Conservation (phyloP, 2,113 vertebrate species). For the Macquaria ambigua region DNA sequence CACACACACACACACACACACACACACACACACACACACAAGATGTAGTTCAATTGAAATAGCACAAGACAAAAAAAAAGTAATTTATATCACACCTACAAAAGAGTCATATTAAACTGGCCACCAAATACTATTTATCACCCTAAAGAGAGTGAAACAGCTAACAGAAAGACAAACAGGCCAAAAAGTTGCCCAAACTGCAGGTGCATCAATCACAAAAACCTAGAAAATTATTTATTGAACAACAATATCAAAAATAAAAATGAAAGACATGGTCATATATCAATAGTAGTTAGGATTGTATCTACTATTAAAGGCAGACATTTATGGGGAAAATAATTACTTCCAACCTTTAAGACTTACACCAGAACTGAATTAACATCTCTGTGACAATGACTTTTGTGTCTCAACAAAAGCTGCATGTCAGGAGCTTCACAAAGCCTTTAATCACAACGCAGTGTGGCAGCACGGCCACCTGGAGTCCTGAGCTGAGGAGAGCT, state of each 20-base stretch:
- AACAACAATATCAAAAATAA: neutral
- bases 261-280: neutral
- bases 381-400: slow-evolving; percentile 25
- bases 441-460: slow-evolving; percentile 18
- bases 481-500: neutral
- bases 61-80: neutral
- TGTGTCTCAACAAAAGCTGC: slow-evolving; percentile 33
- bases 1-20: neutral
- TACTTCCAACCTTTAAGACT: neutral
- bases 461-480: neutral
- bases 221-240: neutral
- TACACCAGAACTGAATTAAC: slow-evolving; percentile 5
- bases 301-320: neutral
- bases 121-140: neutral
- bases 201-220: neutral
- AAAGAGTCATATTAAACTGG: neutral
- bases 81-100: neutral
- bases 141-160: neutral
- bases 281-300: neutral
- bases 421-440: slow-evolving; percentile 20
- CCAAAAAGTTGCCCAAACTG: neutral
- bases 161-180: neutral
- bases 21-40: neutral
- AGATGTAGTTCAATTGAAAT: neutral
- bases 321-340: neutral